Conservation (phyloP, 2,797 vertebrate species). For the Aeoliscus strigatus region DNA sequence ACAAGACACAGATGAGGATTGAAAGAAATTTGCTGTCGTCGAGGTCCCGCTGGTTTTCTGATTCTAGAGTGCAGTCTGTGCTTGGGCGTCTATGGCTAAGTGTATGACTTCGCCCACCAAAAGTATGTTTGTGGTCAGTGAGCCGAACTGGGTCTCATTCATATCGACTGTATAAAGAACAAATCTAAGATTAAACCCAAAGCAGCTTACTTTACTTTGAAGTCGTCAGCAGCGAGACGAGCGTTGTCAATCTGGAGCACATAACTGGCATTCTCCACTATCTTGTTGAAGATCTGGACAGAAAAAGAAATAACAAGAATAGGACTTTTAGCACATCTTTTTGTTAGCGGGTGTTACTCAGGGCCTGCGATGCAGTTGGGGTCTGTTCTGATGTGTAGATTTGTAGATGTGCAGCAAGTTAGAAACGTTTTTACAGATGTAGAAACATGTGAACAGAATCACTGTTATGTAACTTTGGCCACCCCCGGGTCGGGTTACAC, state of each 20-base stretch:
- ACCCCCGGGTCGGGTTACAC: conserved; percentile 27
- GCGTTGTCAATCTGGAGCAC: conserved; percentile 94
- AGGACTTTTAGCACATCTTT: background rate
- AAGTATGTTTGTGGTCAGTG: background rate
- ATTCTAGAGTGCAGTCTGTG: background rate
- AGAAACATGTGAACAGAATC: conserved; percentile 31
- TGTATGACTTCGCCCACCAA: no score
- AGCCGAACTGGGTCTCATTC: background rate
- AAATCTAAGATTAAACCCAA: background rate
- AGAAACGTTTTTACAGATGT: no score
- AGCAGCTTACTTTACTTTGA: conserved; percentile 85
- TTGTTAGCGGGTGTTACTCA: background rate
- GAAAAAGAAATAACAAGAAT: conserved; percentile 5
- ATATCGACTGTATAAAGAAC: background rate
- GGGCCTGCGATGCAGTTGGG: no score
- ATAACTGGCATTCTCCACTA: conserved; percentile 79
- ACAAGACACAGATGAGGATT: no score
- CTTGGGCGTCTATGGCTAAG: no score
- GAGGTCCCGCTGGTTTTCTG: background rate
- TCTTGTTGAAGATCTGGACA: conserved; percentile 79
- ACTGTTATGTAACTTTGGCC: conserved; percentile 23
- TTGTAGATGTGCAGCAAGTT: no score
- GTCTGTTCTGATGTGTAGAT: no score
- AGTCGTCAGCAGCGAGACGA: conserved; percentile 89
- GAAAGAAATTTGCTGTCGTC: background rate